phyloP scores from a whole-genome alignment of 2,113 vertebrate genomes.

The Gopherus flavomarginatus region DNA sequence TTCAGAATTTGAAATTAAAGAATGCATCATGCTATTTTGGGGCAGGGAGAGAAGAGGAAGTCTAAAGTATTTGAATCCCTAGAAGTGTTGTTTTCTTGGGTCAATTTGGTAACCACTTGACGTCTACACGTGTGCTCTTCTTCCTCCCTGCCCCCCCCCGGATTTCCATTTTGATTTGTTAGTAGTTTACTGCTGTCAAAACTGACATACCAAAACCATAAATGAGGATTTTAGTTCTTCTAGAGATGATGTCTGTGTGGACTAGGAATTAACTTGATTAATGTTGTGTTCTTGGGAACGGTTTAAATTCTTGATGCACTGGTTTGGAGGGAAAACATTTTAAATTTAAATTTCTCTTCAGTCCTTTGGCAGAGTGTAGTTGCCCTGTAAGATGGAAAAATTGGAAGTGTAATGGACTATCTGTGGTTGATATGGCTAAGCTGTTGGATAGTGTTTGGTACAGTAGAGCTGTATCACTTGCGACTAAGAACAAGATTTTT shows the following conservation, averaged over 20 bases:
- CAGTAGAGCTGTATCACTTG: background rate
- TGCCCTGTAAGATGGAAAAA: background rate
- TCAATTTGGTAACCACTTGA: background rate
- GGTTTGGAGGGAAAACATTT: conserved; percentile 33
- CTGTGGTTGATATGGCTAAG: background rate
- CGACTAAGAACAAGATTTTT: background rate
- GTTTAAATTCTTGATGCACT: conserved; percentile 1
- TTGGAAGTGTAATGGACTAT: background rate
- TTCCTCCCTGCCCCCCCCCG: background rate
- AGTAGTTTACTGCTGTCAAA: conserved; percentile 14
- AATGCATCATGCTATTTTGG: background rate
- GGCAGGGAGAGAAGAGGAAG: background rate
- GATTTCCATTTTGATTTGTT: conserved; percentile 4
- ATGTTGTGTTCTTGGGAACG: conserved; percentile 27
- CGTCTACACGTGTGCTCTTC: background rate
- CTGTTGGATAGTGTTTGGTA: background rate
- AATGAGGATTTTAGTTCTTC: conserved; percentile 16
- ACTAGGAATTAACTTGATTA: conserved; percentile 31
- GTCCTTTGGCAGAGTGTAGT: background rate
- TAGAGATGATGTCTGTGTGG: background rate
- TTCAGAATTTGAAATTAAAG: background rate
- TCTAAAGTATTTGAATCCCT: background rate
- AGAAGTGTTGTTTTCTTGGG: background rate
- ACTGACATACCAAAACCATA: conserved; percentile 18
- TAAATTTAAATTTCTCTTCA: background rate